Evolutionary conservation across 92 coral and sea anemone species (phyloP).

Genomic region (Parazoanthus darwini): DNA sequence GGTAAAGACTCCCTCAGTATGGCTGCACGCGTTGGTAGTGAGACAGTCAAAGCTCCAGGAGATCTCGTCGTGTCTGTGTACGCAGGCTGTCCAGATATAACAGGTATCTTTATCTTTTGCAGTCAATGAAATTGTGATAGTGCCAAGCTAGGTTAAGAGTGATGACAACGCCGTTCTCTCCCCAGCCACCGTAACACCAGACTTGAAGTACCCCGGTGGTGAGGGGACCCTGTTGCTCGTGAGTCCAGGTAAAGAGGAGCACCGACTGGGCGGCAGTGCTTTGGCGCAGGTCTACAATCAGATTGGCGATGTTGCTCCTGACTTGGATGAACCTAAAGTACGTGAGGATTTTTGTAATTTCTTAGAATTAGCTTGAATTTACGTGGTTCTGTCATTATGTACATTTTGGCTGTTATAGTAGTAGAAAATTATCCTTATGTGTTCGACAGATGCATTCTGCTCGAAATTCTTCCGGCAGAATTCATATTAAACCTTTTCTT

Average conservation of each 20-base stretch:
- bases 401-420: too few relatives aligned
- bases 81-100: conserved; percentile 88
- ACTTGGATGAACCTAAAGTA: conserved; percentile 82
- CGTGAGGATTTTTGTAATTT: neutral
- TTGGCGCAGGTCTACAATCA: conserved; percentile 93
- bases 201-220: conserved; percentile 72
- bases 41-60: conserved; percentile 94
- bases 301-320: conserved; percentile 86
- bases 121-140: neutral
- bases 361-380: neutral
- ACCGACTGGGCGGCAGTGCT: conserved; percentile 95
- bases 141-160: neutral
- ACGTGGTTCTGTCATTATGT: neutral
- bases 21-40: conserved; percentile 92
- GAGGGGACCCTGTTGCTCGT: conserved; percentile 60
- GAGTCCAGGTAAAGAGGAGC: conserved; percentile 53
- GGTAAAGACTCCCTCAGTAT: conserved; percentile 98
- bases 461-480: too few relatives aligned
- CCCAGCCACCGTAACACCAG: conserved; percentile 88
- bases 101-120: conserved; percentile 17
- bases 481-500: too few relatives aligned
- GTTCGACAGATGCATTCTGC: too few relatives aligned
- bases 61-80: conserved; percentile 94
- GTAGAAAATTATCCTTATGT: too few relatives aligned
- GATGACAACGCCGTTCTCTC: neutral